These are phyloP conservation scores for Papilio protenor DNA, from an alignment of 2,888 invertebrate species.

Conservation along the genomic window DNA sequence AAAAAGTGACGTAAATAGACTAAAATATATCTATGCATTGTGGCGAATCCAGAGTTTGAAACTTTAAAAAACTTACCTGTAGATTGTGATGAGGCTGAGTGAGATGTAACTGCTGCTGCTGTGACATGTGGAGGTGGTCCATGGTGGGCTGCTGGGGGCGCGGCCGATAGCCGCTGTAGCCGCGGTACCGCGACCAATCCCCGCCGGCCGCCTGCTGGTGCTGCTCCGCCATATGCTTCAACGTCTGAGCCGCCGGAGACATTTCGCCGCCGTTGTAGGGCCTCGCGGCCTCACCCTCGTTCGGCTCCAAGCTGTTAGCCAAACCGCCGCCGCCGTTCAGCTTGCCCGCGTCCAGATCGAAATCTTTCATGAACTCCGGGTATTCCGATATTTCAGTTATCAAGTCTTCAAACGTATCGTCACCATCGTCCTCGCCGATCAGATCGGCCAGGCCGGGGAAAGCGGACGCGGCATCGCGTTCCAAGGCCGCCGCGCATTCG, in stretches of 20 bases:
- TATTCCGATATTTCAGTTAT: conserved; percentile 94
- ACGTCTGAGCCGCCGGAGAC: conserved; percentile 96
- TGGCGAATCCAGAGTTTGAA: neutral
- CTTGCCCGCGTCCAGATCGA: conserved; percentile 85
- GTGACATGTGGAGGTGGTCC: conserved; percentile 91
- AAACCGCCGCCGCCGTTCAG: conserved; percentile 64
- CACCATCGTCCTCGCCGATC: conserved; percentile 93
- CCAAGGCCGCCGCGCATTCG: conserved; percentile 92
- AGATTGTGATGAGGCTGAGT: conserved; percentile 92
- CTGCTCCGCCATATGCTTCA: conserved; percentile 98
- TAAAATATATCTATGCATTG: neutral
- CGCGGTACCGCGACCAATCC: conserved; percentile 82
- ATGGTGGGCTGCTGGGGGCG: conserved; percentile 71
- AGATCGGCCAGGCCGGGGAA: conserved; percentile 92
- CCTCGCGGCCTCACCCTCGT: conserved; percentile 78
- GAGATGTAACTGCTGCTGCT: conserved; percentile 94
- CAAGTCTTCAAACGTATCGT: conserved; percentile 93
- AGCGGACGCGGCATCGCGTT: conserved; percentile 91
- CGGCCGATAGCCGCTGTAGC: conserved; percentile 81
- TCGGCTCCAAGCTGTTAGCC: conserved; percentile 67
- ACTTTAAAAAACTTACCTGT: conserved; percentile 85
- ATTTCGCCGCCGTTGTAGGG: conserved; percentile 87
- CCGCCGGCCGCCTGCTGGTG: conserved; percentile 91
- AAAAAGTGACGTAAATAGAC: neutral
- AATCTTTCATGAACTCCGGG: conserved; percentile 93